Evolutionary conservation across 2,113 vertebrate species (phyloP), one percentile per base, ranked within the genome.

Genomic region (Sylvietta virens): DNA sequence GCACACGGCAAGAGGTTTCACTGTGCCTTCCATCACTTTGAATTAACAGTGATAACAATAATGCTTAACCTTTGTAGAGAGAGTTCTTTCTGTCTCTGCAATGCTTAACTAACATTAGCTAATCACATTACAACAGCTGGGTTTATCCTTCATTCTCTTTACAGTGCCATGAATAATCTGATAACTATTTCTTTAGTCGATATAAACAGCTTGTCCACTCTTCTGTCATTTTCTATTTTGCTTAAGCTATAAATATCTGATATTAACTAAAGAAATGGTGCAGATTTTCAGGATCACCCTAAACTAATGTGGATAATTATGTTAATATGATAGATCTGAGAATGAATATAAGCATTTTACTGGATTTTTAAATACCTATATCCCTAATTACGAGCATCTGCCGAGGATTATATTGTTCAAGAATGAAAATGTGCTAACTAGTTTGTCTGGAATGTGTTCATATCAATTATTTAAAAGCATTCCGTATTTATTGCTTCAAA

Each of bases 121-220:
- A 88, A 96, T 95, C 76, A 93, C 69, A 84, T 88, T 88, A 95
- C 50, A 94, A 92, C 19, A 54, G 54, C 71, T 64, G 44, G 95
- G 60, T 69, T 96, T 88, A 86, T 94, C 88, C 73, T 95, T 93
- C 90, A 64, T 88, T 33, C 72, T 96, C 37, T 94, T 95, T 94
- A 88, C 31, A 92, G 37, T 74, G 56, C 87, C 76, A 88, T 73
- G 51, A 96, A 95, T 94, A 96, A 96, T 93, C 82, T 90, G 82
- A 92, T 81, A 93, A 90, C 92, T 86, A 93, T 95, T 96, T 97
- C 47, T 86, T 81, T 86, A 92, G 79, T 69, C 15, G 28, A 74
- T 70, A 90, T 90, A 95, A 96, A 96, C 80, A 96, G 64, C 76
- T 93, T 95, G 86, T 86, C 92, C 90, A 74, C 79, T 95, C 35